These are phyloP conservation scores for Pegoplata infirma DNA, from an alignment of 2,888 invertebrate genomes.

Conservation along the genomic window DNA sequence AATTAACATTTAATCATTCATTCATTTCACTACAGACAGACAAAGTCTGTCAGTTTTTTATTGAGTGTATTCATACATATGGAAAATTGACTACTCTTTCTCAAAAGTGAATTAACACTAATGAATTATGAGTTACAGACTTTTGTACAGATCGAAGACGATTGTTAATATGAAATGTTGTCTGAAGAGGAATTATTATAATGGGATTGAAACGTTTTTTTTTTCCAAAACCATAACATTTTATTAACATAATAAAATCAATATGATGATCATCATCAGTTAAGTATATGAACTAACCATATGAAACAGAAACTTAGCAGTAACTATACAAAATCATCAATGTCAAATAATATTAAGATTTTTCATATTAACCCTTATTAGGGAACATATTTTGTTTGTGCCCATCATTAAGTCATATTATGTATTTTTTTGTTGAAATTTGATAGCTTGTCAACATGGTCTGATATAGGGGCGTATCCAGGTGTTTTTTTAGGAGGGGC, in stretches of 20 bases:
- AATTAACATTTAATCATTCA: conserved; percentile 62
- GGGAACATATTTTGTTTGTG: too few relatives aligned
- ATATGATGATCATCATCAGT: conserved; percentile 73
- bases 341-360: conserved; percentile 30
- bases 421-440: too few relatives aligned
- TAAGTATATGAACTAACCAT: conserved; percentile 17
- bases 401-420: too few relatives aligned
- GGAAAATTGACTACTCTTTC: conserved; percentile 7
- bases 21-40: conserved; percentile 17
- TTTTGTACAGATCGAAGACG: conserved; percentile 38
- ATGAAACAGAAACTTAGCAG: conserved; percentile 10
- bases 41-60: conserved; percentile 1
- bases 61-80: not conserved
- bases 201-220: conserved; percentile 57
- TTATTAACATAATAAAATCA: conserved; percentile 77
- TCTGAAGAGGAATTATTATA: conserved; percentile 51
- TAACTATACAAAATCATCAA: conserved; percentile 54
- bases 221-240: conserved; percentile 73
- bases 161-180: conserved; percentile 28
- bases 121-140: conserved; percentile 62
- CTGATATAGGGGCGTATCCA: too few relatives aligned
- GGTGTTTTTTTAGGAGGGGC: too few relatives aligned
- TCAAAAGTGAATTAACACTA: conserved; percentile 38
- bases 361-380: conserved; percentile 11
- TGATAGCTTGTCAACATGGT: too few relatives aligned